A percentile compares a stretch with the other conserved stretches of the same genome.
These are phyloP conservation scores for Ceratosolen solmsi DNA, from an alignment of 1,140 invertebrate genomes.

Conservation along the genomic window DNA sequence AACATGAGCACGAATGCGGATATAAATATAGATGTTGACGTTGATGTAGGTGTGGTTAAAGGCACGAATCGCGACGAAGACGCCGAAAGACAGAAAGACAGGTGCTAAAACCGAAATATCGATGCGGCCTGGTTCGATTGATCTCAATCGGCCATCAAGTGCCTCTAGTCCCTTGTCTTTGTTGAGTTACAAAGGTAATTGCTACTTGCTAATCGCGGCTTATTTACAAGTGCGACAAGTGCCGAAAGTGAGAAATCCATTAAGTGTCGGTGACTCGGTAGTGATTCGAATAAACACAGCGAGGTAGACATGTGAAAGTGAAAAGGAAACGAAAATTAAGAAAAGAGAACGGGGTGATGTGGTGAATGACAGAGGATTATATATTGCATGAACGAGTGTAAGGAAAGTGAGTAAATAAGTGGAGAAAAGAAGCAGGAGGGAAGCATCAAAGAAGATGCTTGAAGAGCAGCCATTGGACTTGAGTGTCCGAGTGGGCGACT, in stretches of 20 bases:
- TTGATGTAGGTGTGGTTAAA: neutral
- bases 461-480: conserved; percentile 71
- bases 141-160: neutral
- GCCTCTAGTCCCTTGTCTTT: neutral
- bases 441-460: conserved; percentile 61
- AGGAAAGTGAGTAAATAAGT: neutral
- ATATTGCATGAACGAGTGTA: neutral
- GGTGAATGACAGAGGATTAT: neutral
- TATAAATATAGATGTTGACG: neutral
- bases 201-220: neutral
- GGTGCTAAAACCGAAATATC: neutral
- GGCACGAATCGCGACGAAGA: neutral
- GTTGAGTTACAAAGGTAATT: neutral
- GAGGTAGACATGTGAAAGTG: conserved; percentile 2
- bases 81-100: neutral
- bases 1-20: neutral
- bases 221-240: conserved; percentile 1
- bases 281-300: neutral
- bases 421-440: neutral
- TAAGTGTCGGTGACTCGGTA: conserved; percentile 16
- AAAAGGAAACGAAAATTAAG: neutral
- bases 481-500: conserved; percentile 66
- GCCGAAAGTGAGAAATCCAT: neutral
- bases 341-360: neutral
- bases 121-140: neutral